Base-by-base conservation (phyloP, 2,797 vertebrate genomes). In the Neoniphon sammara region DNA sequence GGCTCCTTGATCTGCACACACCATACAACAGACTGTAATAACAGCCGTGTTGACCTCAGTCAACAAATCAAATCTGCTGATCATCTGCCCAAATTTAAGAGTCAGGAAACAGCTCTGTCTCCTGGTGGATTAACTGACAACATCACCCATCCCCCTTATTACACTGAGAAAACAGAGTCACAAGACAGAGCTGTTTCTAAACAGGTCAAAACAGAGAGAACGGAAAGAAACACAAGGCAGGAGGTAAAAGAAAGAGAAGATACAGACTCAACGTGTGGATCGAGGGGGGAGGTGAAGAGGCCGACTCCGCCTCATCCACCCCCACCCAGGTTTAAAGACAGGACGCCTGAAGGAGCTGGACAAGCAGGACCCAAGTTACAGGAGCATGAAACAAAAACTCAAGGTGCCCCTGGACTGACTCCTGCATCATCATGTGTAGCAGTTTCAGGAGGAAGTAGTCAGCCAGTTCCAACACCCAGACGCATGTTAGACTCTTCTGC, bases 1-100 rank as follows among this genome's bases (percentile, higher is more conserved):
- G 57, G 71, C 15, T 81, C 66, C 39, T 73, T 91, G 71, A 74
- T 86, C 64, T 92, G 91, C 57, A 10, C 58, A 59, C 72, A 79
- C 36, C 89, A 91, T 31, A 4, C 21, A 20, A 63, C 73, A 63
- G 75, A 73, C 25, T n/a, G 21, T 10, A 69, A 71, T 42, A 70
- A 27, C 9, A 2, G 14, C 52, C 1, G 0, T 1, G 21, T n/a
- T 4, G 49, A 70, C 15, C 39, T 46, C 21, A 17, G 2, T 55
- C 60, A 60, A 50, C 61, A 34, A 50, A 12, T 25, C 4, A 50
- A 47, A 61, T 66, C 73, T 0, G 0, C 64, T 21, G 68, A 73
- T 9, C 65, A 44, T 63, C 66, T 1, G 5, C 31, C 61, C 14
- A 34, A 18, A 57, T 27, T 25, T 46, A 12, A 15, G 2, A 25